Evolutionary conservation across 2,888 invertebrate genomes (phyloP), one percentile per base, ranked within the genome.

Genomic region (Piscicola geometra): DNA sequence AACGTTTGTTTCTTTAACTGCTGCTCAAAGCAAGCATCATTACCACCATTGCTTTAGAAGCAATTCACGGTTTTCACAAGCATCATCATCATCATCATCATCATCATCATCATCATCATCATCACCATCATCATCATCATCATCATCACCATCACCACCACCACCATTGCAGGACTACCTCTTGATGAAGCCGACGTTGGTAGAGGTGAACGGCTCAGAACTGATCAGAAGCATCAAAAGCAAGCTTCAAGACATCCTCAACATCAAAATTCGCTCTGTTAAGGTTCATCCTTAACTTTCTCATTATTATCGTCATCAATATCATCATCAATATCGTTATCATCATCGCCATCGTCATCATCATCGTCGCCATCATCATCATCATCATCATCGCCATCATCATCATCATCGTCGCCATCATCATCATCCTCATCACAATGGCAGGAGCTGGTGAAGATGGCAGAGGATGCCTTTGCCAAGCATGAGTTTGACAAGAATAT

Each of bases 51-150:
- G 66, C 32, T 2, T 1, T 2, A 30, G 33, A 33, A 21, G 30
- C 2, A 9, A 15, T 1, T 15, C 5, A 3, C 64, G 2, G 2
- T 5, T 32, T 1, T n/a, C n/a, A n/a, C n/a, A n/a, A n/a, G n/a
- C n/a, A n/a, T n/a, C n/a, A n/a, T n/a, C n/a, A n/a, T n/a, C 71
- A 25, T 2, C 71, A 64, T 32, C 64, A 1, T 5, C 64, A 33
- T 33, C 72, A 56, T 60, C 60, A 60, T 60, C 72, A 52, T 60
- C 72, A 72, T 60, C 72, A 28, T 60, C 72, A 60, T 52, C 60
- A 60, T 30, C 60, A 60, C 18, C 72, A 72, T 15, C 72, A 60
- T 30, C 69, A 33, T 69, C 69, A 69, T 69, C 69, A 69, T 69
- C 69, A 69, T 69, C 69, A 69, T 69, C 69, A 32, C 30, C 69